Evolutionary conservation across 2,113 vertebrate genomes (phyloP).

Genomic region (Tachysurus vachellii): DNA sequence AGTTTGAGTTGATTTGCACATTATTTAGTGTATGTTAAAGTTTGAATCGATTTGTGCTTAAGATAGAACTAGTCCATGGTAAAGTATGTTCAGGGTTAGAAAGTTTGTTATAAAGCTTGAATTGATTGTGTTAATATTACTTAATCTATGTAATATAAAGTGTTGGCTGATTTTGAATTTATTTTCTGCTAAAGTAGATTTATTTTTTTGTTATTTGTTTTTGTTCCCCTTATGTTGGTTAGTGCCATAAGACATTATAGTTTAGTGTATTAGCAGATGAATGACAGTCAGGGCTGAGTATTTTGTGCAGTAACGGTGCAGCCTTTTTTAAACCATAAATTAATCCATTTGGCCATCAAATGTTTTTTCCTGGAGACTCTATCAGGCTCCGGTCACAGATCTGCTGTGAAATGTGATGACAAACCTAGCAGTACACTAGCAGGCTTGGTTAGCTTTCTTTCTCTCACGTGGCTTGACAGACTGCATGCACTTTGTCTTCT

Average conservation of each 20-base stretch:
- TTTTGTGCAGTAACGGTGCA: conserved; percentile 1
- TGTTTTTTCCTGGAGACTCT: conserved; percentile 8
- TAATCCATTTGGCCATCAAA: conserved; percentile 19
- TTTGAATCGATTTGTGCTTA: not conserved
- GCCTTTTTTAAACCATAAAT: conserved; percentile 10
- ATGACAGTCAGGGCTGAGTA: not conserved
- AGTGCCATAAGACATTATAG: not conserved
- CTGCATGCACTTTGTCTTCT: not conserved
- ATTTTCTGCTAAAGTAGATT: not conserved
- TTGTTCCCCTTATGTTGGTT: not conserved
- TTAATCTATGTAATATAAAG: not conserved
- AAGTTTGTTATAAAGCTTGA: not conserved
- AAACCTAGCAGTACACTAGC: not conserved
- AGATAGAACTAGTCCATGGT: not conserved
- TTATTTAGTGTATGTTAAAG: not conserved
- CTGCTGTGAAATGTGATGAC: conserved; percentile 33
- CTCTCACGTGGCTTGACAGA: conserved; percentile 6
- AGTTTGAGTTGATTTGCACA: not conserved
- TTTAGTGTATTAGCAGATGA: not conserved
- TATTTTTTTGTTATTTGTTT: not conserved
- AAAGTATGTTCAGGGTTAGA: not conserved
- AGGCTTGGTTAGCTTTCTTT: conserved; percentile 14
- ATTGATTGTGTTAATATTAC: not conserved
- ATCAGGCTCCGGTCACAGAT: conserved; percentile 16
- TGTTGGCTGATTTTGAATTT: not conserved